Percentiles rank a stretch among this genome's conserved stretches.
Conservation (phyloP, 2,797 vertebrate genomes). For the Pseudochirops corinnae region DNA sequence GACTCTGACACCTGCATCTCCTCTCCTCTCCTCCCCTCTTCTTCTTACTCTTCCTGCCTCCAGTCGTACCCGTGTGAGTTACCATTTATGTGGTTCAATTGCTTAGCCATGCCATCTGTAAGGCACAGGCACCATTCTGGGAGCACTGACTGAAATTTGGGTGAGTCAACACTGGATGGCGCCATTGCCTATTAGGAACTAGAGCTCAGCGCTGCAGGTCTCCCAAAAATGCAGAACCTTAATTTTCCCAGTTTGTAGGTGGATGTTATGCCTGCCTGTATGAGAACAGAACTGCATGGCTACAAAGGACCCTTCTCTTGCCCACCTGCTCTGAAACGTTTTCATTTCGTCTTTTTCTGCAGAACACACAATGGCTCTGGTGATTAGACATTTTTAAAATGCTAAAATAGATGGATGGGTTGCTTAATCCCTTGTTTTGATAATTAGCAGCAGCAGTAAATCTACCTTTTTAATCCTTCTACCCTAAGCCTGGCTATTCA, state of each 20-base stretch:
- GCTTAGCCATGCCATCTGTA: neutral
- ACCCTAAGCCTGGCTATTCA: slow-evolving; percentile 30
- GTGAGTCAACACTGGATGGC: slow-evolving; percentile 2
- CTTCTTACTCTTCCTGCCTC: neutral
- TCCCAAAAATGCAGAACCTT: slow-evolving; percentile 12
- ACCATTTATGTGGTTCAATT: neutral
- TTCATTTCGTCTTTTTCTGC: slow-evolving; percentile 1
- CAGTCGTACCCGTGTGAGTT: neutral
- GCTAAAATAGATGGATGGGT: slow-evolving; percentile 13
- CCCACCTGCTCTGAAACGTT: slow-evolving; percentile 11
- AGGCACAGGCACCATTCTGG: neutral
- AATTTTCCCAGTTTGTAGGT: neutral
- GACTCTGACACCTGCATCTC: neutral
- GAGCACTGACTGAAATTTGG: neutral
- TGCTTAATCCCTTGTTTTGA: slow-evolving; percentile 14
- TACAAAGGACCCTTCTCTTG: neutral
- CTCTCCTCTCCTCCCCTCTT: neutral
- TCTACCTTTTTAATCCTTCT: slow-evolving; percentile 6
- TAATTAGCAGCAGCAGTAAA: slow-evolving; percentile 11
- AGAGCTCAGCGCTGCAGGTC: neutral
- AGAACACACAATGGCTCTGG: neutral
- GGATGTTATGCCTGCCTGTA: neutral
- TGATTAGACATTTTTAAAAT: neutral
- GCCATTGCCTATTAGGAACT: neutral
- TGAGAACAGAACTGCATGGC: neutral